A percentile compares a stretch with the other conserved stretches of the same genome.
phyloP scores from a whole-genome alignment of 2,797 vertebrate genomes.

The Microchirus variegatus region DNA sequence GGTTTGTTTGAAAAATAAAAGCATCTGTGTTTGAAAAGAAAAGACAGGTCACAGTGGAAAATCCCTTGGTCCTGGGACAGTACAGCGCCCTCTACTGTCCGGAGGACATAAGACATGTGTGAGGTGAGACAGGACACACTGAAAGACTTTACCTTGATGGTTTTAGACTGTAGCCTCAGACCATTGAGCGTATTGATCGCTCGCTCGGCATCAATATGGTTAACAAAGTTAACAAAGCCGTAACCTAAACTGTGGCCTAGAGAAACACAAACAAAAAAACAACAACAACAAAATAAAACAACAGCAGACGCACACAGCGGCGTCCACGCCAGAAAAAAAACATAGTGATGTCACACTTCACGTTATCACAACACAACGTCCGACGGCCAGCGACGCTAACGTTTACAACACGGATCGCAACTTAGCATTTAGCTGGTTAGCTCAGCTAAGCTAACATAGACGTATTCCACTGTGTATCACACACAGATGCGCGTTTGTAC shows the following conservation, averaged over 20 bases:
- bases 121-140: constrained; percentile 79
- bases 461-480: too few species aligned
- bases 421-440: too few species aligned
- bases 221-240: constrained; percentile 99
- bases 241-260: constrained; percentile 99
- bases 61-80: constrained; percentile 68
- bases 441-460: too few species aligned
- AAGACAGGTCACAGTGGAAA: constrained; percentile 43
- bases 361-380: too few species aligned
- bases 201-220: constrained; percentile 97
- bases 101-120: constrained; percentile 77
- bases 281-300: constrained; percentile 83
- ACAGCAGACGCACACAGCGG: constrained; percentile 61
- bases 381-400: too few species aligned
- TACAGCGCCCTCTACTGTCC: constrained; percentile 74
- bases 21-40: constrained; percentile 43
- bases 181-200: constrained; percentile 99
- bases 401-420: too few species aligned
- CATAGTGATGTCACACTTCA: neutral
- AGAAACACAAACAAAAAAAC: constrained; percentile 80
- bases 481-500: too few species aligned
- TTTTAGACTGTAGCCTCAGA: constrained; percentile 99
- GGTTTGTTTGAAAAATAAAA: constrained; percentile 43
- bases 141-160: constrained; percentile 94
- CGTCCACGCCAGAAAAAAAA: constrained; percentile 7